phyloP scores from a whole-genome alignment of 2,888 invertebrate genomes.

The Megastigmus dorsalis region DNA sequence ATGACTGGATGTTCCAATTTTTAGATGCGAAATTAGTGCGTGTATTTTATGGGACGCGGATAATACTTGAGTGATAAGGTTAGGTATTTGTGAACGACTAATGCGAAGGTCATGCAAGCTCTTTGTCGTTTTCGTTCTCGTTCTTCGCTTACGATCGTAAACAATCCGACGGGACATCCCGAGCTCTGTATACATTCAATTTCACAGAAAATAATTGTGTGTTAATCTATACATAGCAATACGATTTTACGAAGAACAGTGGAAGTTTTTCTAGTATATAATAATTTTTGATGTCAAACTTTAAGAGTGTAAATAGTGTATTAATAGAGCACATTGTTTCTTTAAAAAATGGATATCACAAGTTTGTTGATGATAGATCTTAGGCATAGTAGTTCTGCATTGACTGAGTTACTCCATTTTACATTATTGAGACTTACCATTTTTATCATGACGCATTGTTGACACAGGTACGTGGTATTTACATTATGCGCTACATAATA shows the following conservation, averaged over 20 bases:
- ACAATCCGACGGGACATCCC: conserved; percentile 15
- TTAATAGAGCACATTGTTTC: background rate
- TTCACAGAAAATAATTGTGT: conserved; percentile 34
- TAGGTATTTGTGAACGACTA: conserved; percentile 1
- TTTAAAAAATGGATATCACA: background rate
- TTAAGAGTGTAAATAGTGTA: background rate
- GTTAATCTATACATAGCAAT: too few relatives aligned
- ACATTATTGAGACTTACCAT: background rate
- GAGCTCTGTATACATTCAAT: background rate
- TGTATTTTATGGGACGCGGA: conserved; percentile 3
- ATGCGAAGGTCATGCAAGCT: conserved; percentile 30
- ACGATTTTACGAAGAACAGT: conserved; percentile 28
- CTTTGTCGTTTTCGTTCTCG: conserved; percentile 32
- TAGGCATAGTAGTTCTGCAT: too few relatives aligned
- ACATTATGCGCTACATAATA: too few relatives aligned
- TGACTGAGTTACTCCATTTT: background rate
- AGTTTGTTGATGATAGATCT: background rate
- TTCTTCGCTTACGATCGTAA: conserved; percentile 28
- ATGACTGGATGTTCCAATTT: background rate
- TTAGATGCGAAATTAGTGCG: background rate
- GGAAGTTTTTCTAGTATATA: background rate
- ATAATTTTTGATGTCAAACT: background rate
- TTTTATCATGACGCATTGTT: background rate
- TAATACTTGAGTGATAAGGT: conserved; percentile 18
- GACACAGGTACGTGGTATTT: conserved; percentile 4